Evolutionary conservation across 1,140 invertebrate genomes (phyloP).

Genomic region (Laodelphax striatellus): DNA sequence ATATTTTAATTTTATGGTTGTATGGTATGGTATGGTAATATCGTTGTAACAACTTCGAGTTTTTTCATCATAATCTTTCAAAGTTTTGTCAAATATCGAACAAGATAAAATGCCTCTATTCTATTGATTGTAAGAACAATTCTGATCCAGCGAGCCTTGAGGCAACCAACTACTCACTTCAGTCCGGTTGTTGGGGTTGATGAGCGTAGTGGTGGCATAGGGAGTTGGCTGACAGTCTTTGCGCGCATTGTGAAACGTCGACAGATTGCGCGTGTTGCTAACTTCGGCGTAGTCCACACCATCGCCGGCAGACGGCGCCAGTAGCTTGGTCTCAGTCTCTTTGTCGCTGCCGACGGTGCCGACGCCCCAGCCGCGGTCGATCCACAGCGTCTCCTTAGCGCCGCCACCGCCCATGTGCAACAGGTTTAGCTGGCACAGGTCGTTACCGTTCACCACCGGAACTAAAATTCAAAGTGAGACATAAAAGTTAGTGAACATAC

Average conservation of each 20-base stretch:
- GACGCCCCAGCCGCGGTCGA: constrained; percentile 60
- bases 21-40: no score
- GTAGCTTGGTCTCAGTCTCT: neutral
- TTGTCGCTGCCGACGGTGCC: neutral
- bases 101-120: no score
- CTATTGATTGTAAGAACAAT: no score
- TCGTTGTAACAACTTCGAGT: no score
- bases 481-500: no score
- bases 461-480: constrained; percentile 12
- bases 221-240: constrained; percentile 59
- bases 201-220: constrained; percentile 69
- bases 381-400: constrained; percentile 60
- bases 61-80: no score
- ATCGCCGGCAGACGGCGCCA: neutral
- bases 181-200: constrained; percentile 20
- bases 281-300: neutral
- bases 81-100: no score
- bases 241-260: constrained; percentile 65
- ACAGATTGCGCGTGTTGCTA: constrained; percentile 47
- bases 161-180: neutral
- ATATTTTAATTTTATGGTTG: no score
- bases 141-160: no score
- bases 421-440: constrained; percentile 18
- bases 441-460: constrained; percentile 22
- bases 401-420: neutral